phyloP scores from a whole-genome alignment of 2,113 vertebrate genomes.

The Callorhinus ursinus region DNA sequence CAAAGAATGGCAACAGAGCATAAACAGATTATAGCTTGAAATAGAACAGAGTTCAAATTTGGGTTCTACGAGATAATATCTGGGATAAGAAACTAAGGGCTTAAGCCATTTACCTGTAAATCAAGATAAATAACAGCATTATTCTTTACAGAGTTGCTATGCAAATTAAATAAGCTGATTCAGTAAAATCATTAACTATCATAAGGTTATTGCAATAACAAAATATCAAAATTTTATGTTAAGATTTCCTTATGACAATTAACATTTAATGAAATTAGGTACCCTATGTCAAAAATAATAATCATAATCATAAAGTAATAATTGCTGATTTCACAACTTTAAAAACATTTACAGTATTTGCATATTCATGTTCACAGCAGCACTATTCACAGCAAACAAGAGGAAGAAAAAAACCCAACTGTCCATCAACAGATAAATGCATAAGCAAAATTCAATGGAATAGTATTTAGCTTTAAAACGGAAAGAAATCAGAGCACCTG shows the following conservation, averaged over 20 bases:
- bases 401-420: background rate
- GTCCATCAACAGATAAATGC: background rate
- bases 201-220: background rate
- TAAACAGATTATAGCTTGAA: background rate
- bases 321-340: background rate
- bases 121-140: background rate
- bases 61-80: background rate
- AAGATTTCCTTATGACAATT: background rate
- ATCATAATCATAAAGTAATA: background rate
- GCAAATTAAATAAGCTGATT: slow-evolving; percentile 7
- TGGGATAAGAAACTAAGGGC: background rate
- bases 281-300: background rate
- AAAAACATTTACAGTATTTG: background rate
- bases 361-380: background rate
- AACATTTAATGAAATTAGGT: background rate
- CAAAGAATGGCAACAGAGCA: background rate
- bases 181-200: background rate
- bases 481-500: background rate
- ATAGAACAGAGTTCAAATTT: background rate
- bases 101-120: background rate
- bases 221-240: background rate
- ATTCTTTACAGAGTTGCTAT: background rate
- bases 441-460: background rate
- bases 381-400: background rate
- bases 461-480: background rate